A percentile compares a stretch with the other conserved stretches of the same genome.
These are phyloP conservation scores for Chionoecetes opilio DNA, from an alignment of 1,140 invertebrate species.

Conservation along the genomic window DNA sequence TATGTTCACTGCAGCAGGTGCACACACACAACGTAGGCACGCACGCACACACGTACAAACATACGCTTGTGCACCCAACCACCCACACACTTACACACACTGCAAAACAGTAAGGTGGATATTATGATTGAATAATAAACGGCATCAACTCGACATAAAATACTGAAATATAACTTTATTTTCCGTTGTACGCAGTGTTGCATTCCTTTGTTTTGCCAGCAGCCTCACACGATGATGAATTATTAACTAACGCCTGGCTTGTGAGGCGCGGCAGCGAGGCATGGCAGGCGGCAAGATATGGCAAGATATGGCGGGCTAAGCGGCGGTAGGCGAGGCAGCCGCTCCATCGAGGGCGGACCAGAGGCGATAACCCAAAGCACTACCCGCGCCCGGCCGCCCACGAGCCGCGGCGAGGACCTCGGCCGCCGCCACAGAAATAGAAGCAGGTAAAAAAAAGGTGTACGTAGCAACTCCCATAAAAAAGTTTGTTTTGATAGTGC, in stretches of 20 bases:
- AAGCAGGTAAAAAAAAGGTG: neutral
- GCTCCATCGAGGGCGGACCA: neutral
- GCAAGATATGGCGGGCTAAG: neutral
- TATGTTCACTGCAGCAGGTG: no score
- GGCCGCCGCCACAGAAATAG: neutral
- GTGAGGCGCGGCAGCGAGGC: neutral
- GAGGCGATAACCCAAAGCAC: neutral
- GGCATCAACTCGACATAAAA: no score
- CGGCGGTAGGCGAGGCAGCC: neutral
- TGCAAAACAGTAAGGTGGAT: no score
- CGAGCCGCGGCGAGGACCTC: neutral
- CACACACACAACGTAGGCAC: neutral
- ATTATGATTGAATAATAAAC: no score
- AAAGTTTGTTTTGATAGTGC: conserved; percentile 69
- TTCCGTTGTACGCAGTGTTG: neutral
- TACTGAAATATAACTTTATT: no score
- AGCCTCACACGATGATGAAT: neutral
- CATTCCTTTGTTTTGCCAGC: neutral
- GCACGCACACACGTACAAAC: neutral
- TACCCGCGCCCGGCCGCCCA: neutral
- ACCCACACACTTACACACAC: neutral
- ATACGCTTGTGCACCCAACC: neutral
- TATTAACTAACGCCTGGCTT: neutral
- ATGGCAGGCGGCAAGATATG: neutral
- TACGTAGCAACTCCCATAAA: neutral